These are phyloP conservation scores for Desmophyllum pertusum DNA, from an alignment of 92 coral and sea anemone species.

Conservation along the genomic window DNA sequence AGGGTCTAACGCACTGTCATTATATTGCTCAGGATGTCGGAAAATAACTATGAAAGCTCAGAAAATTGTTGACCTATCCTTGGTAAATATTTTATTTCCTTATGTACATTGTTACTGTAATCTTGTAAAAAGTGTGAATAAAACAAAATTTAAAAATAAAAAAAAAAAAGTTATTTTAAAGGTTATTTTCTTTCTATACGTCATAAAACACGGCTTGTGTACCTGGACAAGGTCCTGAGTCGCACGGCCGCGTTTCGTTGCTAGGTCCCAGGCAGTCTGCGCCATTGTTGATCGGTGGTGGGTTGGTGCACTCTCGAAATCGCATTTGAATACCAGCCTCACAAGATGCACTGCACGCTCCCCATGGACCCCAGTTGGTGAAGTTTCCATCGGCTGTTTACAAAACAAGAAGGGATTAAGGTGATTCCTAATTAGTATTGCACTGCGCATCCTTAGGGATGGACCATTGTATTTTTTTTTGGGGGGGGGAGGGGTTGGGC, in stretches of 20 bases:
- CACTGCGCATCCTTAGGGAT: too few species aligned
- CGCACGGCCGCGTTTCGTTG: conserved; percentile 20
- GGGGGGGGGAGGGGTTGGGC: too few species aligned
- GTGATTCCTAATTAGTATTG: too few species aligned
- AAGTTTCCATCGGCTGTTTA: conserved; percentile 38
- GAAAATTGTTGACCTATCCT: too few species aligned
- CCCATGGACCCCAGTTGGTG: conserved; percentile 48
- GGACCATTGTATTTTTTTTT: too few species aligned
- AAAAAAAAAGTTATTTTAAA: not conserved
- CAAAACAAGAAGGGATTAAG: not conserved
- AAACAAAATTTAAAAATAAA: too few species aligned
- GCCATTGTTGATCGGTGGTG: conserved; percentile 49
- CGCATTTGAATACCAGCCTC: conserved; percentile 38
- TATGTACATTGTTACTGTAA: too few species aligned
- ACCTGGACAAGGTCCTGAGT: conserved; percentile 50
- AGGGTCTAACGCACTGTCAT: too few species aligned
- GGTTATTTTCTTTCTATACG: not conserved
- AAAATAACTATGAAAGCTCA: too few species aligned
- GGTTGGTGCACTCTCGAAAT: conserved; percentile 42
- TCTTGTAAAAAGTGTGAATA: too few species aligned
- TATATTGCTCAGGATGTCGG: too few species aligned
- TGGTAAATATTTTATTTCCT: too few species aligned
- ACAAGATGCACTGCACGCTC: conserved; percentile 45
- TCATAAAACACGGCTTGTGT: not conserved
- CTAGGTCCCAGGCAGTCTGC: conserved; percentile 42